These are phyloP conservation scores for Cryptotis parvus DNA, from an alignment of 2,113 vertebrate species.

Conservation along the genomic window DNA sequence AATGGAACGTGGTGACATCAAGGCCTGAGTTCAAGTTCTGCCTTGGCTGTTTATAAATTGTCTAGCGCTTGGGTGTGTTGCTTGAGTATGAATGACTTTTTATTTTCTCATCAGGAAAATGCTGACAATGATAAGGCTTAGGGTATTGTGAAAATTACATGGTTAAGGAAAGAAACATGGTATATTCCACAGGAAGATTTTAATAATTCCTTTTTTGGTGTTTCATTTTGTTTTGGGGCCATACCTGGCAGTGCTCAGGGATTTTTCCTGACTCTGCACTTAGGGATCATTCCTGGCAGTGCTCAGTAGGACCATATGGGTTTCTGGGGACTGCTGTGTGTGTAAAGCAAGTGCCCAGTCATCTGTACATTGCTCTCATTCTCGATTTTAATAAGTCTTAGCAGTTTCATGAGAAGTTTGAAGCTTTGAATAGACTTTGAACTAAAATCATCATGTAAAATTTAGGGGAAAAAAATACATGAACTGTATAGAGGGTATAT, in stretches of 20 bases:
- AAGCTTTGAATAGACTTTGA: neutral
- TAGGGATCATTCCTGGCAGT: no score
- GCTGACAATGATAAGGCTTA: neutral
- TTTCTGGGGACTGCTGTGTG: no score
- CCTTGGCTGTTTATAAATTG: neutral
- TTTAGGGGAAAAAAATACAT: neutral
- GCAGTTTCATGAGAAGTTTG: neutral
- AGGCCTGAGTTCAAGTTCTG: neutral
- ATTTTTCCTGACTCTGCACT: no score
- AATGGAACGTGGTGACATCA: neutral
- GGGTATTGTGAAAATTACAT: neutral
- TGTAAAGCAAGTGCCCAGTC: no score
- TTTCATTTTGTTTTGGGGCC: no score
- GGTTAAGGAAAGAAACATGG: neutral
- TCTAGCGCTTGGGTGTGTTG: neutral
- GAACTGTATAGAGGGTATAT: neutral
- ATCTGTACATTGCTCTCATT: no score
- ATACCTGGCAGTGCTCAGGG: no score
- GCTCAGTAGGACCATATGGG: no score
- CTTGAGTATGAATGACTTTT: neutral
- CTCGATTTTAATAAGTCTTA: neutral
- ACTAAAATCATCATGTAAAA: conserved; percentile 9
- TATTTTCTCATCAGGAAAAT: conserved; percentile 49
- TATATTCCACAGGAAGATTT: neutral
- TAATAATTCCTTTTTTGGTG: no score